These are phyloP conservation scores for Alectoris magna DNA, from an alignment of 2,797 vertebrate species.

Conservation along the genomic window DNA sequence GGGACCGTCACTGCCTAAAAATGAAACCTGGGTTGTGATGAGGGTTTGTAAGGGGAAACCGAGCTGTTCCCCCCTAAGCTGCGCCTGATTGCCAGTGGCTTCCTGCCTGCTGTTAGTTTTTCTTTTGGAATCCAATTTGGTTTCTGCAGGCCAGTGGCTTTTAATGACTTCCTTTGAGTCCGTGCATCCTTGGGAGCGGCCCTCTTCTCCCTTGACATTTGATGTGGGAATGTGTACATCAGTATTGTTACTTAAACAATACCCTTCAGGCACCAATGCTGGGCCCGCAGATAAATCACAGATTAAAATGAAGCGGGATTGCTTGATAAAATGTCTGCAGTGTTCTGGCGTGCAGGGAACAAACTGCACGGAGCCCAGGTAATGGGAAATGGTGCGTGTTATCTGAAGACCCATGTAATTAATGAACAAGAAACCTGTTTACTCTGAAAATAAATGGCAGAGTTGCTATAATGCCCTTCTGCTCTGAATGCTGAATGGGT, in stretches of 20 bases:
- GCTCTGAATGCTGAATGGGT: constrained; percentile 40
- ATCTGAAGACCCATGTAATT: constrained; percentile 60
- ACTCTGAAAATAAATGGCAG: constrained; percentile 49
- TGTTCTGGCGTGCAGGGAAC: constrained; percentile 15
- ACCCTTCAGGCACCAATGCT: constrained; percentile 49
- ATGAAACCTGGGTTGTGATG: neutral
- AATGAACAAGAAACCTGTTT: constrained; percentile 68
- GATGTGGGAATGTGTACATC: constrained; percentile 67
- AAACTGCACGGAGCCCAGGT: constrained; percentile 45
- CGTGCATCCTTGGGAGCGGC: constrained; percentile 59
- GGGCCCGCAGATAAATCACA: constrained; percentile 53
- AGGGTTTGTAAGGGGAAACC: constrained; percentile 19
- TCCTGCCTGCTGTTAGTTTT: constrained; percentile 66
- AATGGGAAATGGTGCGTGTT: constrained; percentile 31
- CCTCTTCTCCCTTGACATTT: constrained; percentile 66
- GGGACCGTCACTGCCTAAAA: neutral
- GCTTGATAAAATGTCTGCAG: constrained; percentile 35
- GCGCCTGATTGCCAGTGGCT: constrained; percentile 51
- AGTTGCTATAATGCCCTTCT: constrained; percentile 29
- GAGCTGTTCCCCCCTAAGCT: constrained; percentile 24
- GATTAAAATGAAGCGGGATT: constrained; percentile 45
- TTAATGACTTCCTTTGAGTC: constrained; percentile 72
- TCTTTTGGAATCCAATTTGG: constrained; percentile 60
- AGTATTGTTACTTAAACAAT: constrained; percentile 68
- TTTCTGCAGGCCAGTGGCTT: constrained; percentile 68